A percentile compares a stretch with the other conserved stretches of the same genome.
phyloP scores from a whole-genome alignment of 2,797 vertebrate genomes.

The Muraenolepis orangiensis region DNA sequence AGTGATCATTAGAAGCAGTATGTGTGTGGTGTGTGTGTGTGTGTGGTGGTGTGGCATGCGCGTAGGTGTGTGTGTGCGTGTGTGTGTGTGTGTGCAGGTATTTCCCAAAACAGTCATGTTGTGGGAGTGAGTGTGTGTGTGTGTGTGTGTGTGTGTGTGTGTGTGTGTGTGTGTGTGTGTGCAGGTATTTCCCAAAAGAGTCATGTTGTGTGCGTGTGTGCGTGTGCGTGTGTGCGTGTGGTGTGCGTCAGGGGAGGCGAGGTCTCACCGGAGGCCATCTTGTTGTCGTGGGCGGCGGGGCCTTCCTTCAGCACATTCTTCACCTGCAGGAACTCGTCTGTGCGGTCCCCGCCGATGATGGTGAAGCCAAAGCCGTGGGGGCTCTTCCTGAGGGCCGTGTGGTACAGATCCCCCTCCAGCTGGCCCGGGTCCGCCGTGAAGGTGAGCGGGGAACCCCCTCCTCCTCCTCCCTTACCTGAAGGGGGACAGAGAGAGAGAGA shows the following conservation, averaged over 20 bases:
- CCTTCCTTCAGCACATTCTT: conserved; percentile 93
- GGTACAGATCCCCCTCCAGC: conserved; percentile 84
- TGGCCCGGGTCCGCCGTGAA: conserved; percentile 92
- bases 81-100: too few relatives aligned
- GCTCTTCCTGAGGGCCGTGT: conserved; percentile 89
- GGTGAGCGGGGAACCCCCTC: conserved; percentile 75
- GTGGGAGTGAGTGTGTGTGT: too few relatives aligned
- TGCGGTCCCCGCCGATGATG: conserved; percentile 94
- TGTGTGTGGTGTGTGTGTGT: too few relatives aligned
- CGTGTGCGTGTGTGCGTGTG: too few relatives aligned
- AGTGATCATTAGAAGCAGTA: too few relatives aligned
- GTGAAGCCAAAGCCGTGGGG: conserved; percentile 95
- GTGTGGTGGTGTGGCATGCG: too few relatives aligned
- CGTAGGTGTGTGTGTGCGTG: too few relatives aligned
- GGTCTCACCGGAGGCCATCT: conserved; percentile 86
- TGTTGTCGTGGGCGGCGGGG: conserved; percentile 90
- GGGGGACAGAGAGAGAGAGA: background rate
- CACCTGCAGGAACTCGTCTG: conserved; percentile 95
- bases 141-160: too few relatives aligned
- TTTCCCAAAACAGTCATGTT: too few relatives aligned
- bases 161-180: too few relatives aligned
- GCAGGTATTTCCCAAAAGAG: too few relatives aligned
- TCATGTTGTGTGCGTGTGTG: background rate
- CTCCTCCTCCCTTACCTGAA: conserved; percentile 49
- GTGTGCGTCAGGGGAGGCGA: too few relatives aligned